Evolutionary conservation across 2,888 invertebrate species (phyloP).

Genomic region (Azorinus chamasolen): DNA sequence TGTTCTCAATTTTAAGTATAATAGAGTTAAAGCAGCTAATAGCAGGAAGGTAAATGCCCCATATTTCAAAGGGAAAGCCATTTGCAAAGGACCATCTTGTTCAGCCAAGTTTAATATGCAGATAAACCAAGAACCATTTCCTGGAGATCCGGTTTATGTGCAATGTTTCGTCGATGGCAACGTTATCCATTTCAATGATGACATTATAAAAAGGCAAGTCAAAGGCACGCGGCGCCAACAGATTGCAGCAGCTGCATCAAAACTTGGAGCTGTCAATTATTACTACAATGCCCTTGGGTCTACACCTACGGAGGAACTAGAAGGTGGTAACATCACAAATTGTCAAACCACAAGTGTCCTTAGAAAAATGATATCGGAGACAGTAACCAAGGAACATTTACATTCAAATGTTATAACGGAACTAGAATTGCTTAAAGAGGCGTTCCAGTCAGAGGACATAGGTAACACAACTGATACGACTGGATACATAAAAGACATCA

Average conservation of each 20-base stretch:
- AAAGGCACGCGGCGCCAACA: neutral
- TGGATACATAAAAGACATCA: neutral
- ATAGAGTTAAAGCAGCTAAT: no score
- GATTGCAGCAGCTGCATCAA: no score
- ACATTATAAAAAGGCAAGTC: neutral
- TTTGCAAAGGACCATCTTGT: neutral
- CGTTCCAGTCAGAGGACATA: neutral
- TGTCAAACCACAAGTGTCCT: neutral
- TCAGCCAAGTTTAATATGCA: neutral
- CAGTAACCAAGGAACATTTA: constrained; percentile 2
- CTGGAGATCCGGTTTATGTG: neutral
- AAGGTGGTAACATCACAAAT: neutral
- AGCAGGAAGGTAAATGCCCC: no score
- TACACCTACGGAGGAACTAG: neutral
- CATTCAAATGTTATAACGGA: neutral
- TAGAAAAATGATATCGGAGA: neutral
- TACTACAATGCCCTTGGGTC: neutral
- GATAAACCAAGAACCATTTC: neutral
- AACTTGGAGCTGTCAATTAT: no score
- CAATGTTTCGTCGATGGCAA: neutral
- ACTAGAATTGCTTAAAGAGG: neutral
- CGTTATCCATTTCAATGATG: neutral
- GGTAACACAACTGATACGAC: no score
- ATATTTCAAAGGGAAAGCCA: no score
- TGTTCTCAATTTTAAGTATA: no score